Percentiles rank a stretch among this genome's conserved stretches.
phyloP scores from a whole-genome alignment of 2,113 vertebrate genomes.

The Antennarius striatus region DNA sequence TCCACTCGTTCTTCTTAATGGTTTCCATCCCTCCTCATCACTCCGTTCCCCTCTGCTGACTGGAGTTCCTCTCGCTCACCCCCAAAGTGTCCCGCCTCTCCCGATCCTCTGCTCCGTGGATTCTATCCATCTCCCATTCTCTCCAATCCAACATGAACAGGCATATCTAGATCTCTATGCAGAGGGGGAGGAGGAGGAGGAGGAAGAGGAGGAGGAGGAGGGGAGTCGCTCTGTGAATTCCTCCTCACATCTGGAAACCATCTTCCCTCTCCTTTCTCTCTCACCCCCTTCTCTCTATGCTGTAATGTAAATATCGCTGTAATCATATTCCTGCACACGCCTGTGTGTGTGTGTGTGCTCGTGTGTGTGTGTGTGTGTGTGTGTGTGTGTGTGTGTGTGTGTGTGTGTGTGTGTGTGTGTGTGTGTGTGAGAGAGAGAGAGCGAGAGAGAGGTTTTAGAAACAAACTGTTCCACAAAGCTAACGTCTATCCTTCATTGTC shows the following conservation, averaged over 20 bases:
- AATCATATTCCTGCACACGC: constrained; percentile 55
- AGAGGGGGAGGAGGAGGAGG: constrained; percentile 40
- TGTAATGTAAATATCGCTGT: constrained; percentile 78
- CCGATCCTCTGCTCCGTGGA: constrained; percentile 46
- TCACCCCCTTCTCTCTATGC: constrained; percentile 39
- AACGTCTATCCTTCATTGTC: constrained; percentile 19
- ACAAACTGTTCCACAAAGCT: constrained; percentile 13
- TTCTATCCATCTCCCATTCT: constrained; percentile 32
- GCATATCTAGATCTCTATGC: constrained; percentile 39
- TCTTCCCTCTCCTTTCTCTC: constrained; percentile 58
- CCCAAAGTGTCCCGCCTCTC: constrained; percentile 51
- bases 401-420: constrained; percentile 6
- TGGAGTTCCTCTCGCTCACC: constrained; percentile 50
- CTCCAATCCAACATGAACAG: constrained; percentile 33
- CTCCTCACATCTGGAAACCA: constrained; percentile 82
- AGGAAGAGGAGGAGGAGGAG: constrained; percentile 26
- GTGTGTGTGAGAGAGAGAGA: neutral
- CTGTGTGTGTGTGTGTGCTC: no score
- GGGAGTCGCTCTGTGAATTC: constrained; percentile 71
- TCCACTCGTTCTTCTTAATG: constrained; percentile 28
- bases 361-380: constrained; percentile 4
- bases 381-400: neutral
- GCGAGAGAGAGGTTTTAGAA: neutral
- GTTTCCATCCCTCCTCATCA: constrained; percentile 43
- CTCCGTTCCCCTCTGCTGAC: constrained; percentile 33